Conservation (phyloP, 2,113 vertebrate genomes). For the Panthera tigris region DNA sequence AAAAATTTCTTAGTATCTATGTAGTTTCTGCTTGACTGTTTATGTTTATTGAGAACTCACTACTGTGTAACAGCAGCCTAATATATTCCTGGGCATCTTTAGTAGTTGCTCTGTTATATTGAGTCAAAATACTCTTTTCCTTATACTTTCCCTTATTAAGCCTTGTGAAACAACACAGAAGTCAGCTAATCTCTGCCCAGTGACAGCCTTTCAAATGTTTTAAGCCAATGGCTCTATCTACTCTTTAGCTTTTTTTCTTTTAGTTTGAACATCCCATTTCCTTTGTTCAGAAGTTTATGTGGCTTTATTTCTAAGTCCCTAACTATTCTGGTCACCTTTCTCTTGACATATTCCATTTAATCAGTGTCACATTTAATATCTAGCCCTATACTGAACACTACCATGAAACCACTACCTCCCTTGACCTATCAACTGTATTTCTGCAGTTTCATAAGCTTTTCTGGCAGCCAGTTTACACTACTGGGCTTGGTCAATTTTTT, state of each 20-base stretch:
- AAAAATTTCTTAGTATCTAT: not conserved
- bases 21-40: not conserved
- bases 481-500: not conserved
- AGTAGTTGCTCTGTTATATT: not conserved
- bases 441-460: not conserved
- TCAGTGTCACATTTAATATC: not conserved
- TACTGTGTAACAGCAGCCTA: not conserved
- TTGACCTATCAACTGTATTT: not conserved
- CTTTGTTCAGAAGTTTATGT: not conserved
- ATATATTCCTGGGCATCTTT: not conserved
- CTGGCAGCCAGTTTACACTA: not conserved
- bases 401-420: not conserved
- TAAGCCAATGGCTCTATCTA: not conserved
- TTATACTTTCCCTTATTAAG: not conserved
- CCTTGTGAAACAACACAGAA: not conserved
- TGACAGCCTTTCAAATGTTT: not conserved
- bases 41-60: not conserved
- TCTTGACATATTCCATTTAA: not conserved
- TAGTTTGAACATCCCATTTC: not conserved
- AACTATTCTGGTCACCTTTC: not conserved
- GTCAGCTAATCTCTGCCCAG: not conserved
- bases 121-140: not conserved
- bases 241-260: not conserved
- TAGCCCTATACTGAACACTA: not conserved
- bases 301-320: not conserved